Evolutionary conservation across 2,888 invertebrate species (phyloP).

Genomic region (Dynastes grantii): DNA sequence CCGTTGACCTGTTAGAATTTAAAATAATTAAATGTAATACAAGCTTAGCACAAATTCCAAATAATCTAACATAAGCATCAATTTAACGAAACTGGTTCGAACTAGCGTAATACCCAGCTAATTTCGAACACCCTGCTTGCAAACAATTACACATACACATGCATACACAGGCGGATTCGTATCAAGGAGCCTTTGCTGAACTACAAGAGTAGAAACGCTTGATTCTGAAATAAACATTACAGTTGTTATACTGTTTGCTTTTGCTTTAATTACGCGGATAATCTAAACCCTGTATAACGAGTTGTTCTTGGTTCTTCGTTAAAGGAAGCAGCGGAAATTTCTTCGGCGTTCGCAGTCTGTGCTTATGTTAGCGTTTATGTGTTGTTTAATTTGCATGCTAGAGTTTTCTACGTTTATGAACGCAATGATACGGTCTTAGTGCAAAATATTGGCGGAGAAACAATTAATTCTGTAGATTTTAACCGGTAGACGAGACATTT

Average conservation of each 20-base stretch:
- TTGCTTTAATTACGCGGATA: constrained; percentile 43
- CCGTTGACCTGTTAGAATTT: neutral
- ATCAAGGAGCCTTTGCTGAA: neutral
- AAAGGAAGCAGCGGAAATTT: constrained; percentile 4
- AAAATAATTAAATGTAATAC: neutral
- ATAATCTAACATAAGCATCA: too few relatives aligned
- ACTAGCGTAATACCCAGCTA: too few relatives aligned
- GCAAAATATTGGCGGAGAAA: too few relatives aligned
- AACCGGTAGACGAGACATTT: too few relatives aligned
- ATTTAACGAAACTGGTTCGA: too few relatives aligned
- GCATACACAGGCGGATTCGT: neutral
- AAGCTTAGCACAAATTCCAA: too few relatives aligned
- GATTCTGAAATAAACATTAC: constrained; percentile 41
- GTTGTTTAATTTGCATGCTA: neutral
- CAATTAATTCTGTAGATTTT: too few relatives aligned
- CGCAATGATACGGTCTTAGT: too few relatives aligned
- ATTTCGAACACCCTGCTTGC: neutral
- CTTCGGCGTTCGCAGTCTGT: neutral
- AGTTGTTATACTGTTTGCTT: constrained; percentile 36
- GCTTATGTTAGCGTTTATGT: neutral
- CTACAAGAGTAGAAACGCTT: neutral
- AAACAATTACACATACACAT: constrained; percentile 9
- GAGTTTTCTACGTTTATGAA: neutral
- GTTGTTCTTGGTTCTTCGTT: neutral
- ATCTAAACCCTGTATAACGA: constrained; percentile 1